phyloP scores from a whole-genome alignment of 1,140 invertebrate genomes.

The Bombyx mori region ASM3026992v2 NC_085131.1:5940001-5940500 shows the following conservation, averaged over 20 bases:
- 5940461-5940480: too few relatives aligned
- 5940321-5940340: too few relatives aligned
- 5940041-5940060: slow-evolving; percentile 77
- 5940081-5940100: slow-evolving; percentile 66
- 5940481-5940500: too few relatives aligned
- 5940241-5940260: too few relatives aligned
- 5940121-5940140: slow-evolving; percentile 17
- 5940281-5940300: too few relatives aligned
- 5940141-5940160: slow-evolving; percentile 40
- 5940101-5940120: slow-evolving; percentile 32
- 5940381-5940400: too few relatives aligned
- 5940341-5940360: not conserved
- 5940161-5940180: not conserved
- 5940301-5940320: too few relatives aligned
- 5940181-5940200: too few relatives aligned
- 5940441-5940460: slow-evolving; percentile 45
- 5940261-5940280: too few relatives aligned
- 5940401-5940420: slow-evolving; percentile 19
- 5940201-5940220: too few relatives aligned
- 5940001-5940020: slow-evolving; percentile 71
- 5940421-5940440: slow-evolving; percentile 65
- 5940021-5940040: slow-evolving; percentile 77
- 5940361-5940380: too few relatives aligned
- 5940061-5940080: slow-evolving; percentile 63
- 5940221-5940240: too few relatives aligned